Evolutionary conservation across 2,888 invertebrate species (phyloP), one percentile per base, ranked within the genome.

Genomic region (Invenusta paracnida): DNA sequence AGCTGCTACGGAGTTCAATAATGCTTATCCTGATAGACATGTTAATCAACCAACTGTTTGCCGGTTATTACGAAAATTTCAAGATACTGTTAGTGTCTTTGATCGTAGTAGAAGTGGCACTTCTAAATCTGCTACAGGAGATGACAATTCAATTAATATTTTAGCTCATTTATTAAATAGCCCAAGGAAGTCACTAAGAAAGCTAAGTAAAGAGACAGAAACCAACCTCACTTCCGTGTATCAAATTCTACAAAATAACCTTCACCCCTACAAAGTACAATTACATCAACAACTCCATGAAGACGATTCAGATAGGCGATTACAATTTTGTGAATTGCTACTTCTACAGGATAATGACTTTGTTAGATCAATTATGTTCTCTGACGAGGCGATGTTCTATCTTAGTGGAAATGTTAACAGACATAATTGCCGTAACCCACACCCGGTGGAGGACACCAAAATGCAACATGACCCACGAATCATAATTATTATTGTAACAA

Each of bases 91-190:
- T 48, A 48, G 48, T 48, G 48, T 48, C 48, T 17, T 48, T 48
- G 48, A 48, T 48, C 48, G 17, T 48, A 48, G 48, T 48, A 48
- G 48, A 48, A 48, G 48, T 48, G 17, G 48, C 48, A 48, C 48
- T 48, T 48, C 17, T 48, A 48, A 48, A 48, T 48, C n/a, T n/a
- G n/a, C n/a, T n/a, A n/a, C n/a, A 48, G 17, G 48, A 48, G 48
- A 48, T 48, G 48, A 48, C 48, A 48, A 48, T 48, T 48, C 48
- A 48, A 48, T 48, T 73, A 73, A 73, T 73, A 13, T 73, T 73
- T 73, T 73, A 73, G 73, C 73, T 73, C 73, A 73, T 73, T 73
- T 73, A 73, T 73, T 73, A 73, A 73, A 73, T 73, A 73, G 73
- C 73, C 27, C 5, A 73, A 25, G 25, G 73, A 73, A 73, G 17